Base-by-base conservation (phyloP, 2,797 vertebrate genomes). In the Stomatorhinus walkeri region DNA sequence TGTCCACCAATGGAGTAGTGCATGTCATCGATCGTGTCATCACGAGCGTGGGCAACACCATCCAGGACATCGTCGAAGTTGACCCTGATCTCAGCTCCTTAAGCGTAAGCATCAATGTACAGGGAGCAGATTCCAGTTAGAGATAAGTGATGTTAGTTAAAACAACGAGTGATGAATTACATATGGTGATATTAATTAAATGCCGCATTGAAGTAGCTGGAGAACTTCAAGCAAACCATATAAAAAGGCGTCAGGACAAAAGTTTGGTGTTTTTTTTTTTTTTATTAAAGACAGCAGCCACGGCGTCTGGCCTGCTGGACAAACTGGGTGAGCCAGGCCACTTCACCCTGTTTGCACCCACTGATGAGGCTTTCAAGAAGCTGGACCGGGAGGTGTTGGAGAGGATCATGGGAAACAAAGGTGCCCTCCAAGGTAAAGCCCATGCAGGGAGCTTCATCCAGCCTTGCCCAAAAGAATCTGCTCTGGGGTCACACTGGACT, bases 1-100 rank as follows among this genome's bases (percentile, higher is more conserved):
- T 99, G 87, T 97, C 98, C 90, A 99, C 98, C 89, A 99, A 99
- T 68, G 98, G 98, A n/a, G 97, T 98, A 48, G 98, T 99, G 40
- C 98, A 99, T 1, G 96, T 99, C 0, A 94, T 99, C 88, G 98
- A 99, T 90, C 97, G 98, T 2, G 97, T 99, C 89, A 95, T 99
- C 91, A 97, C 95, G 0, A 92, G 96, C 4, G 95, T 96, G 76
- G 96, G 96, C 90, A 97, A 92, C 93, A 98, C 95, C 86, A 97
- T 99, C 90, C 94, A 96, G 92, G 96, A 98, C 84, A 92, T 94
- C 72, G 90, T 99, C 14, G 98, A 98, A 43, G 89, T 94, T 0
- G 94, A 97, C 0, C 97, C 99, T 76, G 98, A 99, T 0, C 95
- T 99, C 89, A 94, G 96, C 49, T 96, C 97, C 5, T 93, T 99